phyloP scores from a whole-genome alignment of 2,888 invertebrate genomes.

The Cataglyphis rosenhaueri region DNA sequence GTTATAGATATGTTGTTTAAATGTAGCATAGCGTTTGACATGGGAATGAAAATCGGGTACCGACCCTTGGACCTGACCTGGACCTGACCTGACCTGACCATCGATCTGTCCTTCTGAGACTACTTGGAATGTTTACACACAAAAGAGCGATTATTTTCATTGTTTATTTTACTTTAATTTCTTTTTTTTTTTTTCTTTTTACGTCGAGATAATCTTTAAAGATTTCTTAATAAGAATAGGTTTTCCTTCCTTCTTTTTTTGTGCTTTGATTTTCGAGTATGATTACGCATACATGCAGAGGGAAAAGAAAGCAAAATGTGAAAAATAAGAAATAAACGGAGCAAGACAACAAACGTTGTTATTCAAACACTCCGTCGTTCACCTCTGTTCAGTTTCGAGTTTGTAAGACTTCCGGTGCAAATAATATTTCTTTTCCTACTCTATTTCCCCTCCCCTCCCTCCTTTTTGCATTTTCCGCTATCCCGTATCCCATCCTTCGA shows the following conservation, averaged over 20 bases:
- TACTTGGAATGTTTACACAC: constrained; percentile 65
- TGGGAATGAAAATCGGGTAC: constrained; percentile 67
- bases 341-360: constrained; percentile 62
- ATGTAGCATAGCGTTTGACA: constrained; percentile 73
- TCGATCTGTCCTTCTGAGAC: constrained; percentile 63
- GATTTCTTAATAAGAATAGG: constrained; percentile 26
- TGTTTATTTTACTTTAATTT: constrained; percentile 18
- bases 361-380: constrained; percentile 55
- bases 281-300: constrained; percentile 26
- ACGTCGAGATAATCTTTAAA: constrained; percentile 40
- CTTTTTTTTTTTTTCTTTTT: constrained; percentile 33
- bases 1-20: constrained; percentile 70
- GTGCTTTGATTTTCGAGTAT: constrained; percentile 17
- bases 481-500: constrained; percentile 20
- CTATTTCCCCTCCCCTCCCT: constrained; percentile 30
- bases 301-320: constrained; percentile 51
- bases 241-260: constrained; percentile 30
- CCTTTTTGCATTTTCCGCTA: constrained; percentile 33
- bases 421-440: constrained; percentile 66
- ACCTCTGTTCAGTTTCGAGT: constrained; percentile 66
- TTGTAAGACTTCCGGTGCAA: constrained; percentile 58
- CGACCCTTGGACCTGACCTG: constrained; percentile 44
- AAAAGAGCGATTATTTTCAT: constrained; percentile 48
- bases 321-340: constrained; percentile 51
- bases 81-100: constrained; percentile 50